Base-by-base conservation (phyloP, 2,113 vertebrate species). In the Butorides virescens region DNA sequence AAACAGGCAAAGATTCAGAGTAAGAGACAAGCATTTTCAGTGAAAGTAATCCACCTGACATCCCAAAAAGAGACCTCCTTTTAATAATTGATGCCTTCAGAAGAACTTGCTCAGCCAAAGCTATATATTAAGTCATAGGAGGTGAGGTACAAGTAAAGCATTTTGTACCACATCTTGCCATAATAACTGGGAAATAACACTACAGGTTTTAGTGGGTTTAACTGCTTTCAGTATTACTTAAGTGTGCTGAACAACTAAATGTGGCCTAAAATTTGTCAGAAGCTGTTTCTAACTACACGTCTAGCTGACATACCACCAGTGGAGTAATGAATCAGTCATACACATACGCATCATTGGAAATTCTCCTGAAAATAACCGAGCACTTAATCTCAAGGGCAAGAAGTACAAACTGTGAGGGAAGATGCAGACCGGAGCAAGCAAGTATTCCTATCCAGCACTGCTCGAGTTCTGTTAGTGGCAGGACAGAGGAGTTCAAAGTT, bases 381-480 rank as follows among this genome's bases (percentile, higher is more conserved):
- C 14, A n/a, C 32, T 65, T 67, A 10, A 70, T 13, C 36, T 50
- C 5, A 89, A 91, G 34, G 39, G 46, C 30, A 80, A 92, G 21
- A 55, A 86, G 30, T 29, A 11, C 65, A 86, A 75, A 44, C 32
- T 50, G 30, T 27, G 49, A 96, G 44, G 82, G 44, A 88, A 77
- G 34, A 73, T 1, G 5, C 0, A 26, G 47, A 53, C 30, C 0
- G 1, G 50, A 49, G 65, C 70, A 91, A 91, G 30, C 6, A 15
- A 79, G 55, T 36, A 56, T 42, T 86, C 67, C 79, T 39, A 86
- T 52, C 92, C 96, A 98, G 96, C 94, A 94, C 91, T 94, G 70
- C 91, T 74, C 17, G 52, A 94, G 86, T 90, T 92, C 86, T 96
- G 98, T 97, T 98, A 98, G 97, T 97, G 97, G 97, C 98, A 98